A percentile compares a stretch with the other conserved stretches of the same genome.
These are phyloP conservation scores for Alviniconcha marisindica DNA, from an alignment of 1,140 invertebrate species.

Conservation along the genomic window DNA sequence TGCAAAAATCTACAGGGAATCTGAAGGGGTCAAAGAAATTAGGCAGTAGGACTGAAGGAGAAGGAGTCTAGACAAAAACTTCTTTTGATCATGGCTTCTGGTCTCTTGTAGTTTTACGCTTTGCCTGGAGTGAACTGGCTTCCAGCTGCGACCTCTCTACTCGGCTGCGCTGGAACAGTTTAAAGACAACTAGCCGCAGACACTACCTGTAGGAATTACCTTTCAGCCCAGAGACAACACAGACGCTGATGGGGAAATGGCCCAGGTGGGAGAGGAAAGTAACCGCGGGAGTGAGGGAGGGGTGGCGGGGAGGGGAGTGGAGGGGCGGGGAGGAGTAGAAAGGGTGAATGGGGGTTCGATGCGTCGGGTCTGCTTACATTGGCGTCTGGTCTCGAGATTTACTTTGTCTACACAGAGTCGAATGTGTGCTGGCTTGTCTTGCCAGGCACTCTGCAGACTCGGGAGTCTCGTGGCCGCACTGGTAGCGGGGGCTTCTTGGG, in stretches of 20 bases:
- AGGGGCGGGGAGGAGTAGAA: background rate
- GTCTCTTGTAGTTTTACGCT: background rate
- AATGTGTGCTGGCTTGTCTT: background rate
- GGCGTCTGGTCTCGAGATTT: conserved; percentile 29
- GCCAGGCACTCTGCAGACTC: background rate
- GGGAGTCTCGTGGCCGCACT: too few relatives aligned
- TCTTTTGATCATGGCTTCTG: conserved; percentile 23
- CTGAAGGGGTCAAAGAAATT: too few relatives aligned
- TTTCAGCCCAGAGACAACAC: conserved; percentile 32
- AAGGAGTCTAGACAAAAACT: background rate
- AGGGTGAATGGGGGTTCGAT: background rate
- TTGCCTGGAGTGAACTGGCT: background rate
- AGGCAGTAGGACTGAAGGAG: background rate
- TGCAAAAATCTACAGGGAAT: too few relatives aligned
- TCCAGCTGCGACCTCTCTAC: background rate
- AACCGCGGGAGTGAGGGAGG: background rate
- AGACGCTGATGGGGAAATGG: conserved; percentile 20
- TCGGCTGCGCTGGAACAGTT: background rate
- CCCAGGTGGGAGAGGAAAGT: background rate
- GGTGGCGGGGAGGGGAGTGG: background rate
- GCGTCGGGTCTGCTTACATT: conserved; percentile 34
- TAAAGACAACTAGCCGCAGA: too few relatives aligned
- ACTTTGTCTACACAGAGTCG: background rate
- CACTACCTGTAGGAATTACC: conserved; percentile 31
- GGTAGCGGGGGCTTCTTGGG: too few relatives aligned